phyloP scores from a whole-genome alignment of 1,140 invertebrate genomes.

The Agrypnia vestita region DNA sequence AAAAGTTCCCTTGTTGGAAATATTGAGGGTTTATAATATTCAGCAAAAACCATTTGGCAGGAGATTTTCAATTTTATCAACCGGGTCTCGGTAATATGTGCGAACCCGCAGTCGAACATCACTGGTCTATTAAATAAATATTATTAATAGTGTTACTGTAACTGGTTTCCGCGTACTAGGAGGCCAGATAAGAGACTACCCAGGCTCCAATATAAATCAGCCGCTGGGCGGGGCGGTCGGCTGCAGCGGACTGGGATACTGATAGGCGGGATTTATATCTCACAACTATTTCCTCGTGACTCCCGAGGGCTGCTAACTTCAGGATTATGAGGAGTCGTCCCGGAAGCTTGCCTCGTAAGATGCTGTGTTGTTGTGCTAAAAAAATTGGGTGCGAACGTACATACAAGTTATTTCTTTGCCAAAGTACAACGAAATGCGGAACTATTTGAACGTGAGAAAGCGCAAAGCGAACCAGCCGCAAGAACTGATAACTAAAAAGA shows the following conservation, averaged over 20 bases:
- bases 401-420: too few species aligned
- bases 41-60: too few species aligned
- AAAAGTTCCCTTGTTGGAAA: too few species aligned
- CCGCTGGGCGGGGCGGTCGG: neutral
- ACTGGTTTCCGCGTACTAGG: neutral
- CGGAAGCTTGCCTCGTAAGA: neutral
- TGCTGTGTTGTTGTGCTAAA: neutral
- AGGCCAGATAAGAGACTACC: neutral
- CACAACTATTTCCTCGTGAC: neutral
- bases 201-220: neutral
- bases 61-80: too few species aligned
- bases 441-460: too few species aligned
- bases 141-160: too few species aligned
- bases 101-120: neutral
- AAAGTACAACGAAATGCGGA: too few species aligned
- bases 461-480: too few species aligned
- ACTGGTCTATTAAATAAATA: neutral
- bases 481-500: too few species aligned
- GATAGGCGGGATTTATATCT: constrained; percentile 21
- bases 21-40: too few species aligned
- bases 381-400: too few species aligned
- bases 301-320: constrained; percentile 13
- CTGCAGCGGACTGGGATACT: neutral
- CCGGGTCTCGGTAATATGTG: too few species aligned
- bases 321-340: neutral